phyloP scores from a whole-genome alignment of 1,140 invertebrate species.

The Calycopis cecrops region DNA sequence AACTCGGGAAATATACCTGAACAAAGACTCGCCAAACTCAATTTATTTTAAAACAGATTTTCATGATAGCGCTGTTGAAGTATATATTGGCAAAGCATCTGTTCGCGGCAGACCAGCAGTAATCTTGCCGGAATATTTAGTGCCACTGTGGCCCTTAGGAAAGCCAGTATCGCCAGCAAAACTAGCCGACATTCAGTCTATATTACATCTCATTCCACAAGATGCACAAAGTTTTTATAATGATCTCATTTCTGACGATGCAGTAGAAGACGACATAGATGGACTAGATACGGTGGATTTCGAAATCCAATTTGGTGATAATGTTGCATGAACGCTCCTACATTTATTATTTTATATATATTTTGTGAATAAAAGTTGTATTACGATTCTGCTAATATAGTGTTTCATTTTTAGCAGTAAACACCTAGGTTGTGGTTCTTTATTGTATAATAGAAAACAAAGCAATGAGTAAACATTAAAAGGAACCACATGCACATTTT shows the following conservation, averaged over 20 bases:
- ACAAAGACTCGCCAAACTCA: conserved; percentile 18
- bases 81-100: conserved; percentile 19
- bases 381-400: too few species aligned
- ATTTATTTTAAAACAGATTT: conserved; percentile 21
- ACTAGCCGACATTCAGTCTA: conserved; percentile 19
- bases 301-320: conserved; percentile 21
- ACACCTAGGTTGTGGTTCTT: conserved; percentile 15
- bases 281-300: conserved; percentile 21
- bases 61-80: conserved; percentile 12
- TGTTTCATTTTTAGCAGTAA: conserved; percentile 14
- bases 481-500: conserved; percentile 19
- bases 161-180: conserved; percentile 22
- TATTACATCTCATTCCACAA: conserved; percentile 21
- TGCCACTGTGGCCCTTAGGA: conserved; percentile 17
- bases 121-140: conserved; percentile 19
- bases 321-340: conserved; percentile 14
- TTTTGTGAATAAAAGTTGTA: too few species aligned
- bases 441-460: conserved; percentile 18
- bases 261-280: conserved; percentile 22
- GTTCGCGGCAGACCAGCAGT: conserved; percentile 17
- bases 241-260: conserved; percentile 17
- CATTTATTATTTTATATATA: too few species aligned
- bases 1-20: conserved; percentile 18
- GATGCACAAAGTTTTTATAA: conserved; percentile 22
- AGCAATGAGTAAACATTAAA: conserved; percentile 15